A percentile compares a stretch with the other conserved stretches of the same genome.
Evolutionary conservation across 2,113 vertebrate genomes (phyloP).

Genomic region (Meles meles): DNA sequence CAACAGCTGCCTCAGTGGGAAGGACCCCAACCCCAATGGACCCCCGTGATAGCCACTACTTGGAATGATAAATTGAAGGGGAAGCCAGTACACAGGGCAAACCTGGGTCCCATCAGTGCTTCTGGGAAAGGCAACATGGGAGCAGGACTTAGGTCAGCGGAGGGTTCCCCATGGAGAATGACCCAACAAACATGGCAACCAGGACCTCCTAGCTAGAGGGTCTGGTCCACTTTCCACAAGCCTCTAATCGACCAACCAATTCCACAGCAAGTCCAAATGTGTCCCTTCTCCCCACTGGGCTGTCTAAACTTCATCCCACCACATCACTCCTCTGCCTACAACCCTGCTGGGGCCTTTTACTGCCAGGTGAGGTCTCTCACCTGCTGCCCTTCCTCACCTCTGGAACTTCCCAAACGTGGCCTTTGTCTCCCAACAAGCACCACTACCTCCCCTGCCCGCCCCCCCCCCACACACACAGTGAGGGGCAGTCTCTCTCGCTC

Average conservation of each 20-base stretch:
- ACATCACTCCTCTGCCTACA: neutral
- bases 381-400: neutral
- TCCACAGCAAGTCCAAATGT: neutral
- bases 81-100: neutral
- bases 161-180: fast-evolving
- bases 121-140: neutral
- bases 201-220: neutral
- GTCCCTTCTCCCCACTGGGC: neutral
- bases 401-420: too few species aligned
- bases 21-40: neutral
- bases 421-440: neutral
- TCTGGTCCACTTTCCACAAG: neutral
- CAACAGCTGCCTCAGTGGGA: neutral
- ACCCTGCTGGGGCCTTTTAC: neutral
- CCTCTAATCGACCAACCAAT: neutral
- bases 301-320: neutral
- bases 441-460: neutral
- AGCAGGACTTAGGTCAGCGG: neutral
- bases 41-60: neutral
- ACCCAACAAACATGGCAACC: neutral
- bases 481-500: too few species aligned
- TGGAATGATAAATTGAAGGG: neutral
- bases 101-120: fast-evolving
- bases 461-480: neutral
- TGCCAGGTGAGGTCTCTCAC: neutral